These are phyloP conservation scores for Scaptomyza hsui DNA, from an alignment of 1,140 invertebrate species.

Conservation along the genomic window DNA sequence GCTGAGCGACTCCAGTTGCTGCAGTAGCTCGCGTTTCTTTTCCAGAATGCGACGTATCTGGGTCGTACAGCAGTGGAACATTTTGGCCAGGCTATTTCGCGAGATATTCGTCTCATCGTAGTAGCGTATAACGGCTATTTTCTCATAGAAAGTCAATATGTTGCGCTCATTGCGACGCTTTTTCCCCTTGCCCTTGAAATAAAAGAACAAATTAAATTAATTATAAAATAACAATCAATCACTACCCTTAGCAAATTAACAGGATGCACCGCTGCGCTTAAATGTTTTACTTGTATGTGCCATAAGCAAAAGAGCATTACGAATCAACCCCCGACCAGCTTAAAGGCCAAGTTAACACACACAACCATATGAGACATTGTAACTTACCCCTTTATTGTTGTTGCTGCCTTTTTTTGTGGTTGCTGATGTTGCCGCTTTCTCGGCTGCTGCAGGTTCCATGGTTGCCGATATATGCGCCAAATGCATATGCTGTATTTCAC, in stretches of 20 bases:
- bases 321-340: slow-evolving; percentile 54
- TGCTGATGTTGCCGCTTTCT: slow-evolving; percentile 19
- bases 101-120: slow-evolving; percentile 80
- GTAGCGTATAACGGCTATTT: slow-evolving; percentile 79
- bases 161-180: slow-evolving; percentile 79
- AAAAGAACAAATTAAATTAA: background rate
- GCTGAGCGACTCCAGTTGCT: slow-evolving; percentile 72
- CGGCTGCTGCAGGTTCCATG: slow-evolving; percentile 52
- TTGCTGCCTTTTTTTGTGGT: slow-evolving; percentile 33
- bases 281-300: slow-evolving; percentile 28
- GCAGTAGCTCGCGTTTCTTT: slow-evolving; percentile 71
- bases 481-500: slow-evolving; percentile 40
- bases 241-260: background rate
- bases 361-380: slow-evolving; percentile 32
- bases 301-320: slow-evolving; percentile 53
- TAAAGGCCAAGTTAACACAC: slow-evolving; percentile 71
- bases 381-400: slow-evolving; percentile 71
- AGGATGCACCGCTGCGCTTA: slow-evolving; percentile 6
- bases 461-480: slow-evolving; percentile 43
- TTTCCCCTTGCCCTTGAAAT: slow-evolving; percentile 53
- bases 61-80: slow-evolving; percentile 81
- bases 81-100: slow-evolving; percentile 75
- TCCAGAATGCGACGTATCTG: slow-evolving; percentile 80
- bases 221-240: background rate
- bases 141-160: slow-evolving; percentile 80